A percentile compares a stretch with the other conserved stretches of the same genome.
phyloP scores from a whole-genome alignment of 92 coral and sea anemone genomes.

The Umimayanthus chanpuru region DNA sequence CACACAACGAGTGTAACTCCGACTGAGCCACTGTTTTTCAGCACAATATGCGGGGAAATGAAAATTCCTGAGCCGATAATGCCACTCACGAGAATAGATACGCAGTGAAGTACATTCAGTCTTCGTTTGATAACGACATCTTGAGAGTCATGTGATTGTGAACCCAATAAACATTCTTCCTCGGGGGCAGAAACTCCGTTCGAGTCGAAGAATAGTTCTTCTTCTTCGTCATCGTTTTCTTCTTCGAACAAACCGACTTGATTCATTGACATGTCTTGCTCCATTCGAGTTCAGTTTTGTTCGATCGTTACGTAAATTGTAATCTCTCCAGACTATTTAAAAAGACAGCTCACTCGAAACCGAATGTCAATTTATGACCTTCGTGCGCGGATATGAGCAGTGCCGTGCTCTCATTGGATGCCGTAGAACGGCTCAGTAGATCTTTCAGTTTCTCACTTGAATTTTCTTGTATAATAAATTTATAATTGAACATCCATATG shows the following conservation, averaged over 20 bases:
- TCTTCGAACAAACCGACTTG: not conserved
- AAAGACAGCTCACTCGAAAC: not conserved
- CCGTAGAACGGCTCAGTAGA: too few relatives aligned
- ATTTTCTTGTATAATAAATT: too few relatives aligned
- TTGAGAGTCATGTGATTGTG: not conserved
- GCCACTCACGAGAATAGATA: constrained; percentile 10
- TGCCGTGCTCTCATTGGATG: too few relatives aligned
- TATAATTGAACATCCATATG: too few relatives aligned
- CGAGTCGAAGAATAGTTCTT: not conserved
- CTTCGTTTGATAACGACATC: constrained; percentile 4
- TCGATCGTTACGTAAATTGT: not conserved
- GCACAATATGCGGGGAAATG: constrained; percentile 11
- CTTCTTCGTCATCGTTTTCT: not conserved
- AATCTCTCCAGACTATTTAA: not conserved
- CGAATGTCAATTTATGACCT: not conserved
- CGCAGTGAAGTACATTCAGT: constrained; percentile 2
- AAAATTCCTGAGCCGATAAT: constrained; percentile 8
- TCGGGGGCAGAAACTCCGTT: not conserved
- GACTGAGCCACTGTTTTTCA: constrained; percentile 5
- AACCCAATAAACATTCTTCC: constrained; percentile 2
- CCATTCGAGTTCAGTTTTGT: not conserved
- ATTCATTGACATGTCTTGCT: not conserved
- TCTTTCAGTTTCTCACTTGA: too few relatives aligned
- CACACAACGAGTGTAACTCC: constrained; percentile 1
- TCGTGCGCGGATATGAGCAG: too few relatives aligned